Percentiles rank a stretch among this genome's conserved stretches.
These are phyloP conservation scores for Spodoptera picta DNA, from an alignment of 2,888 invertebrate genomes.

Conservation along the genomic window DNA sequence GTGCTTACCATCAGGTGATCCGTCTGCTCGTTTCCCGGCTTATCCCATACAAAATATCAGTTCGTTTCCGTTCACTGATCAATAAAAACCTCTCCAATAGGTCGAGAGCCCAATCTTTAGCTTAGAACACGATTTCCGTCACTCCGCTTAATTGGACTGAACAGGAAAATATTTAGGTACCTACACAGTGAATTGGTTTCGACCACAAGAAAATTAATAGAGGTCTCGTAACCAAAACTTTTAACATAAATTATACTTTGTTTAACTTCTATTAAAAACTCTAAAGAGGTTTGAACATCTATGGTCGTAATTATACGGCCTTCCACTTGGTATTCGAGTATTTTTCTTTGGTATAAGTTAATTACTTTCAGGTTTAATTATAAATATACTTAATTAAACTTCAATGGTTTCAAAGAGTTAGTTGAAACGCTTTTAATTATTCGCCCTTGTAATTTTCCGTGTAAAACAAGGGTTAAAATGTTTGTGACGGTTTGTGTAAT, in stretches of 20 bases:
- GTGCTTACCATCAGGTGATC: too few species aligned
- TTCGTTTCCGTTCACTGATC: too few species aligned
- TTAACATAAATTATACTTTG: neutral
- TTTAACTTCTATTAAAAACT: conserved; percentile 1
- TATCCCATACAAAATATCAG: too few species aligned
- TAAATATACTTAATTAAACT: conserved; percentile 52
- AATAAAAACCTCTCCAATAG: too few species aligned
- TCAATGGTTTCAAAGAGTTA: conserved; percentile 29
- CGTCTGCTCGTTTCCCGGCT: too few species aligned
- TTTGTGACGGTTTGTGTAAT: neutral
- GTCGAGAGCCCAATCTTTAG: too few species aligned
- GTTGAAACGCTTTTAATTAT: conserved; percentile 28
- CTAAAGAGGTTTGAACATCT: conserved; percentile 10
- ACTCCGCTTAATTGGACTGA: too few species aligned
- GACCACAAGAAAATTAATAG: too few species aligned
- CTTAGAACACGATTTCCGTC: too few species aligned
- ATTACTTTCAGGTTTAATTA: conserved; percentile 45
- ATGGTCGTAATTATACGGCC: conserved; percentile 6
- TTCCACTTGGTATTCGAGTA: conserved; percentile 13
- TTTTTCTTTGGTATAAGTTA: conserved; percentile 43
- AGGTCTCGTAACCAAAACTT: conserved; percentile 1
- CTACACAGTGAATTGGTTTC: too few species aligned
- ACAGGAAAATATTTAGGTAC: too few species aligned
- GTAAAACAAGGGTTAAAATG: conserved; percentile 9
- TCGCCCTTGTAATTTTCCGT: conserved; percentile 30